Evolutionary conservation across 2,113 vertebrate genomes (phyloP).

Genomic region (Climacteris rufus): DNA sequence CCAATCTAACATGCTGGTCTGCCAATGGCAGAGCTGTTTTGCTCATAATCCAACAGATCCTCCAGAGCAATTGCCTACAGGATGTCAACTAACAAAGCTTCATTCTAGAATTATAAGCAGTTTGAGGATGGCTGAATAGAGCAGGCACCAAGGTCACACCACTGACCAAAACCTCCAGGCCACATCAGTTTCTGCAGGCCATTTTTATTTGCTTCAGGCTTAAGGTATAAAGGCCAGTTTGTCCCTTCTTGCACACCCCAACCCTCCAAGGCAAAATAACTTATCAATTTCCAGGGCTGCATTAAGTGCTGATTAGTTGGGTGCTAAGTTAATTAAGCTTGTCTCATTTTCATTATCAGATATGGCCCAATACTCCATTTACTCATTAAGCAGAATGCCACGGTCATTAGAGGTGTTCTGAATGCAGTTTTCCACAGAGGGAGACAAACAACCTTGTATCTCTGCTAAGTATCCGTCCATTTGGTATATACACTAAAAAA

Average conservation of each 20-base stretch:
- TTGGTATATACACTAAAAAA: not conserved
- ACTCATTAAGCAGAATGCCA: constrained; percentile 70
- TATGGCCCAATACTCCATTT: constrained; percentile 75
- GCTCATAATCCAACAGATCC: not conserved
- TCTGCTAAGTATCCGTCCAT: not conserved
- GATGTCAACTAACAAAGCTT: not conserved
- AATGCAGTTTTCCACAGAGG: not conserved
- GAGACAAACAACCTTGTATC: not conserved
- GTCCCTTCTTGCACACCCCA: not conserved
- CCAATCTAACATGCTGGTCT: not conserved
- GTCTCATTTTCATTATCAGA: constrained; percentile 76
- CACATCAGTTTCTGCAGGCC: not conserved
- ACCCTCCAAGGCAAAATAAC: constrained; percentile 75
- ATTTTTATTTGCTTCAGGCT: not conserved
- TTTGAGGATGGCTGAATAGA: not conserved
- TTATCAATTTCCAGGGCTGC: constrained; percentile 75
- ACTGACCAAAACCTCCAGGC: not conserved
- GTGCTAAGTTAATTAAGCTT: constrained; percentile 76
- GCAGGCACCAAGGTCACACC: fast-evolving
- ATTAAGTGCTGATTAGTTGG: constrained; percentile 77
- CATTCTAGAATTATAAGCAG: not conserved
- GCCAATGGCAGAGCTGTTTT: not conserved
- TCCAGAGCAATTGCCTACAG: not conserved
- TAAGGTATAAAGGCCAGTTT: not conserved
- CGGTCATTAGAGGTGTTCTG: not conserved